Evolutionary conservation across 2,113 vertebrate species (phyloP), one percentile per base, ranked within the genome.

Genomic region (Sturnus vulgaris): DNA sequence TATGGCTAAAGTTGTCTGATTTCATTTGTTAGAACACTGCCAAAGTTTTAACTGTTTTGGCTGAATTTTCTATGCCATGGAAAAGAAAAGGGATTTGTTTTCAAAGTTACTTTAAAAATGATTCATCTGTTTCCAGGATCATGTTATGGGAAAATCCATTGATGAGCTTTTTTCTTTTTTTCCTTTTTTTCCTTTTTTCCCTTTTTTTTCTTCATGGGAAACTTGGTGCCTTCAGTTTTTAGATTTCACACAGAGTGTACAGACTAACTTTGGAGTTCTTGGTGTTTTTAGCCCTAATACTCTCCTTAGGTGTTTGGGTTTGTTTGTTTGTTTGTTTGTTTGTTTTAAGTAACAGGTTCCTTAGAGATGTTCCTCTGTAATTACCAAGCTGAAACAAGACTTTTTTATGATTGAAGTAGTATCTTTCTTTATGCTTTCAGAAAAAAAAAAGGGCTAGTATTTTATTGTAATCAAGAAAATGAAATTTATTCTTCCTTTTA

Each of bases 81-180:
- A 82, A 84, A 68, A 60, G 33, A 66, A 50, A 89, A 84, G 21
- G 37, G 61, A 42, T 85, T 87, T 77, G 49, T 91, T 92, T 96
- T 91, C 55, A 75, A 81, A 94, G 94, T 91, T 80, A 27, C 44
- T 59, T 16, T 75, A 42, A 77, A 92, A 82, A 49, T 61, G 40
- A 69, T 95, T 95, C 46, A 85, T 91, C 84, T 88, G 33, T 85
- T 93, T 91, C 81, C 84, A 95, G 71, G 55, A 90, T 57, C 59
- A 39, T 63, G 42, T 87, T 93, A 94, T 95, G 75, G 87, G 90
- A 97, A 95, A 95, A 80, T 77, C 71, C 16, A 53, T 61, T 82
- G 53, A 91, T 83, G 75, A 44, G 4, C 11, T 50, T 63, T 35
- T 57, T 55, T 55, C 0, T n/a, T 53, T 77, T 2, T 24, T 11